phyloP scores from a whole-genome alignment of 2,888 invertebrate species.

The Diaprepes abbreviatus region DNA sequence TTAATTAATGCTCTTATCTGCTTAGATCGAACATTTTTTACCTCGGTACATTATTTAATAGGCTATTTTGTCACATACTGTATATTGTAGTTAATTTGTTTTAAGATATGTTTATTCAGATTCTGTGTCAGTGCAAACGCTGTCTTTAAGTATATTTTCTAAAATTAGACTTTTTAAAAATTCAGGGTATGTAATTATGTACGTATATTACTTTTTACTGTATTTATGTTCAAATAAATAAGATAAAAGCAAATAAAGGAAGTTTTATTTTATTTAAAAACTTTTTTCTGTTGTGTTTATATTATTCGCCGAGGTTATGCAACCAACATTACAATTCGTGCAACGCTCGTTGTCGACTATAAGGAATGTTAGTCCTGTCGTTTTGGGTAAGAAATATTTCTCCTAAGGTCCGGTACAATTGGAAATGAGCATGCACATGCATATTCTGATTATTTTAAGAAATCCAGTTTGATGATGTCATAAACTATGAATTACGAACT shows the following conservation, averaged over 20 bases:
- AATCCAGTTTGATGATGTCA: too few species aligned
- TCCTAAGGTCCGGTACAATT: too few species aligned
- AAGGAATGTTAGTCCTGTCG: not conserved
- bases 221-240: constrained; percentile 57
- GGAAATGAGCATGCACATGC: too few species aligned
- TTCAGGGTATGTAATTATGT: constrained; percentile 64
- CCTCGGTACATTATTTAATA: not conserved
- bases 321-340: constrained; percentile 30
- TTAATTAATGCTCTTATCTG: too few species aligned
- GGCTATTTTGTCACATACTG: constrained; percentile 4
- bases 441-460: too few species aligned
- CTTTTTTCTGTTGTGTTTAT: not conserved
- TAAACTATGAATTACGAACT: too few species aligned
- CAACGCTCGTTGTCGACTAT: constrained; percentile 10
- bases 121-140: constrained; percentile 2
- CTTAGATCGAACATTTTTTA: too few species aligned
- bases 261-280: constrained; percentile 5
- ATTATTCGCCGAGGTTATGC: constrained; percentile 12
- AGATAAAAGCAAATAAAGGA: not conserved
- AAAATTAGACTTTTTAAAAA: constrained; percentile 48
- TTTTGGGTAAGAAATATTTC: not conserved
- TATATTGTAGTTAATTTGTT: constrained; percentile 5
- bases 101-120: not conserved
- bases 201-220: constrained; percentile 54
- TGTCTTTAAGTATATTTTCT: constrained; percentile 28